Conservation (phyloP, 2,113 vertebrate genomes). For the Apistogramma diplotaenia region DNA sequence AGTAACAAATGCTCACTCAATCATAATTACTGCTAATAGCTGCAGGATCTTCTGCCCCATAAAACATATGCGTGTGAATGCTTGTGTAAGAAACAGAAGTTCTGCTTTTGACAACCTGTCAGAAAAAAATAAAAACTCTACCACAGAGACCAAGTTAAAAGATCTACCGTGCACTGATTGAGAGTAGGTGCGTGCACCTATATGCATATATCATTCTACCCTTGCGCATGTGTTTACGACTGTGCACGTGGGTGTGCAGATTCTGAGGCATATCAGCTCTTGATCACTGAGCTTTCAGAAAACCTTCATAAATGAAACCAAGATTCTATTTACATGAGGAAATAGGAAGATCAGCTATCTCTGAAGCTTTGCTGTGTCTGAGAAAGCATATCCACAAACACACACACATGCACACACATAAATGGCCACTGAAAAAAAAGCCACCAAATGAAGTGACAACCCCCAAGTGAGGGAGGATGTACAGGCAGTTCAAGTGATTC, state of each 20-base stretch:
- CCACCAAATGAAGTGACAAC: constrained; percentile 21
- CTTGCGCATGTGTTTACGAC: background rate
- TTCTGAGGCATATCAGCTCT: constrained; percentile 21
- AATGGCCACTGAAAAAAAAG: background rate
- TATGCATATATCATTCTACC: background rate
- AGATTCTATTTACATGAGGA: constrained; percentile 64
- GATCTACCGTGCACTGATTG: background rate
- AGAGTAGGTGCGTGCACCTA: background rate
- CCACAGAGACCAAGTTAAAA: background rate
- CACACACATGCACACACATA: background rate
- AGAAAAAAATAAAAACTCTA: constrained; percentile 10
- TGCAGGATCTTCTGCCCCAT: constrained; percentile 25
- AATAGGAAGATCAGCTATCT: constrained; percentile 58
- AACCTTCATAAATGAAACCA: constrained; percentile 40
- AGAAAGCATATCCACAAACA: background rate
- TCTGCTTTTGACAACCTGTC: background rate
- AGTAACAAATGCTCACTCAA: constrained; percentile 58
- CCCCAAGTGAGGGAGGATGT: constrained; percentile 14
- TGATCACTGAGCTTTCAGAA: constrained; percentile 43
- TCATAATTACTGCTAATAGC: constrained; percentile 72
- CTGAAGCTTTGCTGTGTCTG: background rate
- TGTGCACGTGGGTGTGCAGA: background rate
- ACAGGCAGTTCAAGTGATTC: constrained; percentile 33
- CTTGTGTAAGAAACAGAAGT: background rate
- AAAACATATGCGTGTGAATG: constrained; percentile 14